Conservation (phyloP, 2,113 vertebrate genomes). For the Chionomys nivalis region DNA sequence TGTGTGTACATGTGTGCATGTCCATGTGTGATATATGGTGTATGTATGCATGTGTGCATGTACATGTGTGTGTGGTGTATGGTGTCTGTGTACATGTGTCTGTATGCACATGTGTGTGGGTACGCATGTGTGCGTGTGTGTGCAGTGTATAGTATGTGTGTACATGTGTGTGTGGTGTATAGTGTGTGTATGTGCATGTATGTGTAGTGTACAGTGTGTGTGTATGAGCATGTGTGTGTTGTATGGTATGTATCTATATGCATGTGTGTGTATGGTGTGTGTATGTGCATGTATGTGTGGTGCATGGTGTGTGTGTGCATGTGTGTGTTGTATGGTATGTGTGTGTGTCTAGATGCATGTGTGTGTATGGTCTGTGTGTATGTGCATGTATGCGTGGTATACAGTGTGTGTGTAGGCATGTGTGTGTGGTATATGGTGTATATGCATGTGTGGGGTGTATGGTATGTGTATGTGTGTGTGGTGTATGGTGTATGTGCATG, state of each 20-base stretch:
- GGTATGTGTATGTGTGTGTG: background rate
- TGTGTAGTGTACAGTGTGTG: too few species aligned
- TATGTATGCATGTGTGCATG: background rate
- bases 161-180: background rate
- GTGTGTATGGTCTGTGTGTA: background rate
- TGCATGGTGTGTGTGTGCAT: background rate
- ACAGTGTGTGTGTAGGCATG: background rate
- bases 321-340: background rate
- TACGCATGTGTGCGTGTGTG: background rate
- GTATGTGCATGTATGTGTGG: background rate
- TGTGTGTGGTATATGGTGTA: background rate
- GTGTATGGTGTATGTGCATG: background rate
- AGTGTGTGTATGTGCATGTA: too few species aligned
- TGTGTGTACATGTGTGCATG: background rate
- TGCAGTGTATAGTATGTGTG: background rate
- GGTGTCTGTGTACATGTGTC: background rate
- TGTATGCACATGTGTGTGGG: background rate
- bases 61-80: background rate
- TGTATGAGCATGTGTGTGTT: background rate
- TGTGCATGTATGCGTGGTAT: background rate
- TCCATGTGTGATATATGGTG: background rate
- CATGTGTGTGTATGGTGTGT: background rate
- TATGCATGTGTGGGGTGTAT: background rate
- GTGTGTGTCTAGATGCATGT: background rate
- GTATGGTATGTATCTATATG: background rate